These are phyloP conservation scores for Zaprionus obscuricornis DNA, from an alignment of 2,888 invertebrate species.

Conservation along the genomic window DNA sequence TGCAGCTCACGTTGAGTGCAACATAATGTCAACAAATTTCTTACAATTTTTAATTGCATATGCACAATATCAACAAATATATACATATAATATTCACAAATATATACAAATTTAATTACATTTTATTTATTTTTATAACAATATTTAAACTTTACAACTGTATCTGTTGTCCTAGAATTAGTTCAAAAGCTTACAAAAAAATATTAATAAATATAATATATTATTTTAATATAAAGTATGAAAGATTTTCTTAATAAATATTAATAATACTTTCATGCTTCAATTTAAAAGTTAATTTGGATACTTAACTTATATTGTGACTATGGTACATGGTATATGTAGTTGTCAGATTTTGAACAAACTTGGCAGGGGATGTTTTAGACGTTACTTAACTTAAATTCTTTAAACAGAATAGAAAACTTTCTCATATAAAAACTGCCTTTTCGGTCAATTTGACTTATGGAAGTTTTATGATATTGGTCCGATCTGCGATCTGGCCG, in stretches of 20 bases:
- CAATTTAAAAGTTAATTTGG: not conserved
- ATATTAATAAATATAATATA: slow-evolving; percentile 29
- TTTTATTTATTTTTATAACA: not conserved
- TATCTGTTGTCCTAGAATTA: too few species aligned
- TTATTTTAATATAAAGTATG: not conserved
- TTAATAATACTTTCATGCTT: not conserved
- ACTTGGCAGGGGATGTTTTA: too few species aligned
- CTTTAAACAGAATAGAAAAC: not conserved
- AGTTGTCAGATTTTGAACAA: too few species aligned
- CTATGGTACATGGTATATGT: too few species aligned
- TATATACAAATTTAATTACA: too few species aligned
- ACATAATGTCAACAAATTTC: slow-evolving; percentile 40
- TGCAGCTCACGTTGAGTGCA: slow-evolving; percentile 45
- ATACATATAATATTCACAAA: not conserved
- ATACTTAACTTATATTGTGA: not conserved
- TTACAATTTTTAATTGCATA: slow-evolving; percentile 44
- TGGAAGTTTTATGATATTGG: too few species aligned
- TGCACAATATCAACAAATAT: slow-evolving; percentile 20
- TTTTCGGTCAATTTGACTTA: too few species aligned
- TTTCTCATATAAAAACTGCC: not conserved
- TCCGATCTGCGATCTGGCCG: too few species aligned
- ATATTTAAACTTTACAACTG: too few species aligned
- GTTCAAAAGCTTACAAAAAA: too few species aligned
- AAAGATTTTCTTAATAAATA: not conserved
- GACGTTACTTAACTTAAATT: not conserved